Evolutionary conservation across 2,888 invertebrate species (phyloP).

Genomic region (Sinohyriopsis cumingii): DNA sequence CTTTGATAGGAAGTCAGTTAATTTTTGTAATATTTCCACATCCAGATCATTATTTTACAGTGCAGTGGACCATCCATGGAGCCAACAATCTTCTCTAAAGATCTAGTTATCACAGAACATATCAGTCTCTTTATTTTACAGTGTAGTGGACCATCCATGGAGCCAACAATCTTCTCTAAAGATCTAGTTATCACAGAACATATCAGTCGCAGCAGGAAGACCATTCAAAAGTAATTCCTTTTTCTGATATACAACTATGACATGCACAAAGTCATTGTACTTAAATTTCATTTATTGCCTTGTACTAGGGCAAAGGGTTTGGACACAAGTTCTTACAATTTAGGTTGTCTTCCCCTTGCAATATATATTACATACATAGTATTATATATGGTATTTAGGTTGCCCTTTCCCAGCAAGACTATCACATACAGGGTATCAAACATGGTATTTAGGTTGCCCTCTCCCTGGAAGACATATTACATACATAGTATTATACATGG

Average conservation of each 20-base stretch:
- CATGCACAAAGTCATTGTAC: not conserved
- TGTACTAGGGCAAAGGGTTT: no score
- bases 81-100: conserved; percentile 87
- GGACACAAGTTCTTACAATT: no score
- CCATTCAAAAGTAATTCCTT: conserved; percentile 46
- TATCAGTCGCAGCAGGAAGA: conserved; percentile 74
- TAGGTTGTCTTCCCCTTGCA: no score
- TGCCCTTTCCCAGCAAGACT: no score
- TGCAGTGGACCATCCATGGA: conserved; percentile 96
- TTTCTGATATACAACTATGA: not conserved
- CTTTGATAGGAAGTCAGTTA: no score
- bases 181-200: conserved; percentile 89
- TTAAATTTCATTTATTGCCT: conserved; percentile 2
- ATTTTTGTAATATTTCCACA: no score
- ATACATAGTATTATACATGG: no score
- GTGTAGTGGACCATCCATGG: conserved; percentile 95
- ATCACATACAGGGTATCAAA: no score
- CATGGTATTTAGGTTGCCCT: no score
- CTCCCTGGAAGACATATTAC: no score
- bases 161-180: conserved; percentile 87
- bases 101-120: conserved; percentile 88
- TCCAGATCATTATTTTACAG: conserved; percentile 73
- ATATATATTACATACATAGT: no score
- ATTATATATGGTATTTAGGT: no score
- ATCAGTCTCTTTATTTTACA: conserved; percentile 76